Percentiles rank a stretch among this genome's conserved stretches.
phyloP scores from a whole-genome alignment of 1,140 invertebrate genomes.

The Penaeus chinensis region DNA sequence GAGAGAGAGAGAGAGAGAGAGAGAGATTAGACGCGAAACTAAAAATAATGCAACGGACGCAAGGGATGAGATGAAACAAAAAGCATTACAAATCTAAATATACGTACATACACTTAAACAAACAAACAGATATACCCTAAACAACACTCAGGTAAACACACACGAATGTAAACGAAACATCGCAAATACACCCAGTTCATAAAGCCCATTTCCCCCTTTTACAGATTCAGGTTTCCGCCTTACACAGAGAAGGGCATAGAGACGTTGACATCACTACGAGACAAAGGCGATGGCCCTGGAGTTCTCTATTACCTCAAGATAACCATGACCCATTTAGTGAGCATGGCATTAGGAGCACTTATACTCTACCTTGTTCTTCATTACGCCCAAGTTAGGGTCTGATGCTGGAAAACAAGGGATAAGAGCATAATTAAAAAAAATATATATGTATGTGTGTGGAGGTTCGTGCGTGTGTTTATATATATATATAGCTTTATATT shows the following conservation, averaged over 20 bases:
- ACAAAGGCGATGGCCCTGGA: not conserved
- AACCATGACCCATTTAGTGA: not conserved
- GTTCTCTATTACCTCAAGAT: not conserved
- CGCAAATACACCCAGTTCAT: too few species aligned
- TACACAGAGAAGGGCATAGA: constrained; percentile 4
- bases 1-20: too few species aligned
- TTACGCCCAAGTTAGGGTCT: not conserved
- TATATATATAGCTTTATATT: constrained; percentile 5
- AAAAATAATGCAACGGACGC: too few species aligned
- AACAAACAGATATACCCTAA: too few species aligned
- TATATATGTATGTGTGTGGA: not conserved
- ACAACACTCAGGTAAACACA: too few species aligned
- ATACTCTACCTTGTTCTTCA: not conserved
- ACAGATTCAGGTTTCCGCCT: not conserved
- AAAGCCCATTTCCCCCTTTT: not conserved
- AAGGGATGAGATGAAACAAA: too few species aligned
- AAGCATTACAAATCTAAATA: too few species aligned
- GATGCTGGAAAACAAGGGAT: not conserved
- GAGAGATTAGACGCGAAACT: too few species aligned
- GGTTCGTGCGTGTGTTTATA: not conserved
- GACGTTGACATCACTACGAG: not conserved
- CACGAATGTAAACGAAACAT: too few species aligned
- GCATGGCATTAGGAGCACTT: constrained; percentile 1
- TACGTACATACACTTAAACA: too few species aligned
- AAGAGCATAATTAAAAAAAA: not conserved